Percentiles rank a stretch among this genome's conserved stretches.
phyloP scores from a whole-genome alignment of 2,113 vertebrate genomes.

The Rhipidura dahli region DNA sequence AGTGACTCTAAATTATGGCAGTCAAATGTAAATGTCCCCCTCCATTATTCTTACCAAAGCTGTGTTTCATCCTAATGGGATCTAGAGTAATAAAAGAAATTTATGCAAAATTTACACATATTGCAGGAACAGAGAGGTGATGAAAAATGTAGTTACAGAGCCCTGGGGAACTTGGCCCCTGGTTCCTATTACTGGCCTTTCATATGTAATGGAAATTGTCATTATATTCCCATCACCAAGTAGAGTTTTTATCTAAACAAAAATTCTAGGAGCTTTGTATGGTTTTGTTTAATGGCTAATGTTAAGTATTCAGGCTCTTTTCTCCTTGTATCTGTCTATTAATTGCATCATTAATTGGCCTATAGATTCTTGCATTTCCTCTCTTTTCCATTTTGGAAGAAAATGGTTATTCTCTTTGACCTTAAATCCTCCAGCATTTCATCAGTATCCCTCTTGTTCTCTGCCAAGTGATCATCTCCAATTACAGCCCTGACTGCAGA shows the following conservation, averaged over 20 bases:
- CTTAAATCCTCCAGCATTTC: background rate
- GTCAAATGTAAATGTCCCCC: background rate
- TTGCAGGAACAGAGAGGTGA: background rate
- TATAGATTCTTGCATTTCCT: background rate
- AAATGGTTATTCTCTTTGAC: background rate
- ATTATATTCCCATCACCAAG: background rate
- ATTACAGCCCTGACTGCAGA: background rate
- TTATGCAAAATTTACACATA: fast-evolving
- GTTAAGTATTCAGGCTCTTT: background rate
- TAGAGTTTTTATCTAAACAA: background rate
- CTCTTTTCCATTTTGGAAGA: background rate
- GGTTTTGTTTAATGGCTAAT: background rate
- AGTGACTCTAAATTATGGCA: background rate
- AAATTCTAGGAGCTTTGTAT: background rate
- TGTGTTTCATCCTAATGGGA: background rate
- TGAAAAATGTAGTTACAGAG: background rate
- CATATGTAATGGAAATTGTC: background rate
- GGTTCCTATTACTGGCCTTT: background rate
- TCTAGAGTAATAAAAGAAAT: background rate
- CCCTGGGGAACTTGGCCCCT: background rate
- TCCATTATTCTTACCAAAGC: background rate
- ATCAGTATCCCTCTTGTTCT: background rate
- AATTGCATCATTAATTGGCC: background rate
- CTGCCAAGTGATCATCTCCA: background rate
- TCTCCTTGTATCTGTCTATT: background rate